These are phyloP conservation scores for Lates japonicus DNA, from an alignment of 2,797 vertebrate species.

Conservation along the genomic window DNA sequence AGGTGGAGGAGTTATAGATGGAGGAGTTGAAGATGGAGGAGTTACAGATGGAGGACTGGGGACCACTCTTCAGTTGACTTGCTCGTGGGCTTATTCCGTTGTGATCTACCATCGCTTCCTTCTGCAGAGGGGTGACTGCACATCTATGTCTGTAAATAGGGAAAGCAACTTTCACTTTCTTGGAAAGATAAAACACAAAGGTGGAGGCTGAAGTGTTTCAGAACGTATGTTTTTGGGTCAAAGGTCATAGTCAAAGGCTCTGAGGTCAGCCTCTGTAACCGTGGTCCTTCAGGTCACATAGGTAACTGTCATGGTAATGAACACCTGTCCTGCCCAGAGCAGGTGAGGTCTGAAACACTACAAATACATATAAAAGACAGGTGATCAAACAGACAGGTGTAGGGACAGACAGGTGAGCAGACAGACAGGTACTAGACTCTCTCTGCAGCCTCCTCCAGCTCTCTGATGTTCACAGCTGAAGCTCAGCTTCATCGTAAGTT, in stretches of 20 bases:
- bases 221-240: no score
- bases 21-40: no score
- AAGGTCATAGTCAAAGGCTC: no score
- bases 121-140: not conserved
- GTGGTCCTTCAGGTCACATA: no score
- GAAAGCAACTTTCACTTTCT: constrained; percentile 3
- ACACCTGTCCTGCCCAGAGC: no score
- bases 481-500: constrained; percentile 85
- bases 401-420: not conserved
- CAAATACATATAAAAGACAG: no score
- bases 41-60: constrained; percentile 26
- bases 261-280: no score
- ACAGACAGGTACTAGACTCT: constrained; percentile 50
- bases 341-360: no score
- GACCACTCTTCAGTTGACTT: constrained; percentile 84
- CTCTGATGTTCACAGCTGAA: constrained; percentile 84
- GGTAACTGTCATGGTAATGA: no score
- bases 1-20: no score
- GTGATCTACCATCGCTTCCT: constrained; percentile 43
- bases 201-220: no score
- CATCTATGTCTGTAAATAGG: not conserved
- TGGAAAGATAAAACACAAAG: not conserved
- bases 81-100: constrained; percentile 77
- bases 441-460: constrained; percentile 59
- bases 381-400: no score